phyloP scores from a whole-genome alignment of 2,888 invertebrate genomes.

The Ptycholaimellus sp. region DNA sequence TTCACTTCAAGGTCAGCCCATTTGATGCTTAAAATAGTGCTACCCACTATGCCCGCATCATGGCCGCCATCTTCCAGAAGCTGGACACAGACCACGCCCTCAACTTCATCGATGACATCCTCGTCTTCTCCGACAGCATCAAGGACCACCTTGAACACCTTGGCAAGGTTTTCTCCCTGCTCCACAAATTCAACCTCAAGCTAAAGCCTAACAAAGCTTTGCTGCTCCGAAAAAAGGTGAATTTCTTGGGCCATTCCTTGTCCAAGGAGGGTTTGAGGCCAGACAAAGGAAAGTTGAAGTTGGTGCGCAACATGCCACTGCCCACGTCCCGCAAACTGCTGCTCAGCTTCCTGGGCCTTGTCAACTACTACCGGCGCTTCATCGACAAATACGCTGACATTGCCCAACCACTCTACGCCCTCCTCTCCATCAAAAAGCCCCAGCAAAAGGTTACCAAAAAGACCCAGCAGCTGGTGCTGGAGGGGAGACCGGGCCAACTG shows the following conservation, averaged over 20 bases:
- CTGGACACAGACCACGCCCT: too few relatives aligned
- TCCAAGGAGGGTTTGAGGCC: conserved; percentile 1
- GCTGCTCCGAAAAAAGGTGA: conserved; percentile 3
- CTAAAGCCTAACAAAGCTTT: conserved; percentile 7
- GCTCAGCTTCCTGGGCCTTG: conserved; percentile 11
- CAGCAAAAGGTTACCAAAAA: too few relatives aligned
- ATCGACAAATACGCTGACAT: conserved; percentile 9
- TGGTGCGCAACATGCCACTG: conserved; percentile 2
- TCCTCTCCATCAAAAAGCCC: too few relatives aligned
- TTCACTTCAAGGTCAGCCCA: too few relatives aligned
- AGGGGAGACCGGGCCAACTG: too few relatives aligned
- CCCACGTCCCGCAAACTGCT: conserved; percentile 8
- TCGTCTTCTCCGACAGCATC: neutral
- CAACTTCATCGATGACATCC: conserved; percentile 2
- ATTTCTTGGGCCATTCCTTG: conserved; percentile 8
- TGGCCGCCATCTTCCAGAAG: too few relatives aligned
- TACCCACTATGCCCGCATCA: too few relatives aligned
- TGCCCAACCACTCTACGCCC: too few relatives aligned
- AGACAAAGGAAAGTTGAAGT: conserved; percentile 6
- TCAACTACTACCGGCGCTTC: conserved; percentile 11
- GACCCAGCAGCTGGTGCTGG: too few relatives aligned
- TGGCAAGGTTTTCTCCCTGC: neutral
- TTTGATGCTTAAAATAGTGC: too few relatives aligned
- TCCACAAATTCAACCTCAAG: neutral
- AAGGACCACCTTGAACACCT: conserved; percentile 3